Base-by-base conservation (phyloP, 2,797 vertebrate genomes). In the Gila robusta region DNA sequence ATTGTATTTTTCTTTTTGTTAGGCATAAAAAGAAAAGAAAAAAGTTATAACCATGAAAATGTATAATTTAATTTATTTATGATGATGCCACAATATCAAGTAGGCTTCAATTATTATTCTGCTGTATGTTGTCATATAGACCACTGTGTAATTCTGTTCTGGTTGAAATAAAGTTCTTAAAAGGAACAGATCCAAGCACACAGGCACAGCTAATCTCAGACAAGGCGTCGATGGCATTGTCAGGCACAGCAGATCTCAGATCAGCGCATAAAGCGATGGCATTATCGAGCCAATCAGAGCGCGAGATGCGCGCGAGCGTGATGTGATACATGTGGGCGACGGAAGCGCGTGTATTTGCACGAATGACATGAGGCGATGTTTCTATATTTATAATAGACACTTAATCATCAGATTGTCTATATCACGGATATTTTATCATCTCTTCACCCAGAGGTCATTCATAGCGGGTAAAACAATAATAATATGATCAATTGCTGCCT, bases 211-310 rank as follows among this genome's bases (percentile, higher is more conserved):
- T 21, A 26, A 41, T 21, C 4, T 70, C 62, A 32, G 7, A 56
- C 23, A 26, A 32, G 19, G 37, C 6, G 59, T 35, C 21, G 0
- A 17, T 64, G 56, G 7, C 19, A 8, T 32, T 64, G 41, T 64
- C 35, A 28, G 26, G 11, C 37, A 82, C 56, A 39, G 59, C 82
- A n/a, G 83, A 44, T 41, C 49, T 44, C 64, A 78, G 64, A 59
- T 69, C 70, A 73, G 81, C 21, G 17, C 37, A 12, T 37, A 32
- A 72, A 17, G 17, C 5, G 44, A 49, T 23, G 23, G 5, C 32
- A 39, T 39, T 2, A 16, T 44, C 35, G 28, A 76, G 10, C 83
- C 66, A 85, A 71, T 71, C 76, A 47, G 64, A 47, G 52, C 83
- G 19, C 35, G 37, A 44, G 83, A 56, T 21, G 26, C 41, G 21